Percentiles rank a stretch among this genome's conserved stretches.
Evolutionary conservation across 2,113 vertebrate species (phyloP).

Genomic region (Leptobrachium ailaonicum): DNA sequence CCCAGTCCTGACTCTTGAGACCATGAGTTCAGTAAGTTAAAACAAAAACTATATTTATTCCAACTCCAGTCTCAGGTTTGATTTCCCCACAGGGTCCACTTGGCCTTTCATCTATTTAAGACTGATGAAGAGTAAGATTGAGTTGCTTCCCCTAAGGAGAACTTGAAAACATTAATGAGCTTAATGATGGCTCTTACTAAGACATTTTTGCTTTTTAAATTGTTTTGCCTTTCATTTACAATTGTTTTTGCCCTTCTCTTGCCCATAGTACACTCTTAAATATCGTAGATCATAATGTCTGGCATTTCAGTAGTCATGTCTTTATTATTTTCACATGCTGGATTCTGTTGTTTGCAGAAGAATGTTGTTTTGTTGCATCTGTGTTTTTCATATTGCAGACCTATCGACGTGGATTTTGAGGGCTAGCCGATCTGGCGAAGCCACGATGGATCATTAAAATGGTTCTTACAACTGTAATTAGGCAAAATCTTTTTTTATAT

Average conservation of each 20-base stretch:
- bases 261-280: background rate
- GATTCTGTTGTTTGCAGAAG: slow-evolving; percentile 15
- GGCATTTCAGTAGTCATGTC: background rate
- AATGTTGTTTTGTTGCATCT: slow-evolving; percentile 70
- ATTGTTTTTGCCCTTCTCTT: background rate
- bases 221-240: background rate
- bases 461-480: slow-evolving; percentile 73
- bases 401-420: slow-evolving; percentile 80
- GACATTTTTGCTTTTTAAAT: background rate
- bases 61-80: no score
- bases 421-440: slow-evolving; percentile 78
- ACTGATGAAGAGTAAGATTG: no score
- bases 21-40: no score
- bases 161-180: no score
- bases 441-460: slow-evolving; percentile 73
- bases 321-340: slow-evolving; percentile 18
- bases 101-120: no score
- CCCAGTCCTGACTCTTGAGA: no score
- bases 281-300: background rate
- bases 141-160: no score
- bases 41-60: no score
- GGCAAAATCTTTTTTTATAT: slow-evolving; percentile 57
- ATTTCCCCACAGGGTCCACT: no score
- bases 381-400: slow-evolving; percentile 82
- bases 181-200: no score